Conservation (phyloP, 2,888 invertebrate genomes). For the Cryptus armator region DNA sequence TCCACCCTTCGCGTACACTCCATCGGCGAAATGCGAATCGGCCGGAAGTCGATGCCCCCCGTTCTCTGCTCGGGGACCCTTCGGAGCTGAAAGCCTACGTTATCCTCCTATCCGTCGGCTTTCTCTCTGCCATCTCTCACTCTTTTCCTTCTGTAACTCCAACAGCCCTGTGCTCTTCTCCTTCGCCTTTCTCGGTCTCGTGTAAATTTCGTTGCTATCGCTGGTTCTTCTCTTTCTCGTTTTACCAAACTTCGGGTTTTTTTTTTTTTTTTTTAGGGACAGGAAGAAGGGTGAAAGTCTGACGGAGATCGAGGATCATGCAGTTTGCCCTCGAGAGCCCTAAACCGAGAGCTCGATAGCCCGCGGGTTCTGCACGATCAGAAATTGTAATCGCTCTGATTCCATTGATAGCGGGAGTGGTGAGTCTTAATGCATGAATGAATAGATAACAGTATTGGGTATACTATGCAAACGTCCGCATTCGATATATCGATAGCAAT, state of each 20-base stretch:
- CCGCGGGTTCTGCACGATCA: conserved; percentile 46
- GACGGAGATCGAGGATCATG: conserved; percentile 28
- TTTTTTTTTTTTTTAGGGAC: conserved; percentile 13
- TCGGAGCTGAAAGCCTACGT: conserved; percentile 49
- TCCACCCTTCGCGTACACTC: conserved; percentile 61
- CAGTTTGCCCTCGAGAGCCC: conserved; percentile 28
- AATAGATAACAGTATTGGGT: conserved; percentile 4
- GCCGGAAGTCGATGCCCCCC: conserved; percentile 61
- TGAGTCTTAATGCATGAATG: conserved; percentile 33
- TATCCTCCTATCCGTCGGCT: conserved; percentile 38
- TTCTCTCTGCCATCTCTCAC: conserved; percentile 14
- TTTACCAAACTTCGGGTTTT: conserved; percentile 21
- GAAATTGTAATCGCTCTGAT: conserved; percentile 57
- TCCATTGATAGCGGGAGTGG: conserved; percentile 45
- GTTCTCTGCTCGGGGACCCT: conserved; percentile 34
- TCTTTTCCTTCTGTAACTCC: not conserved
- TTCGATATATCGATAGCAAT: not conserved
- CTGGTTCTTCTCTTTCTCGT: conserved; percentile 11
- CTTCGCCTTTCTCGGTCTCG: not conserved
- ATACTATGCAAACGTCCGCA: conserved; percentile 4
- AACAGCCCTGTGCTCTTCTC: conserved; percentile 4
- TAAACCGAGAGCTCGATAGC: not conserved
- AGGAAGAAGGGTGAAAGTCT: not conserved
- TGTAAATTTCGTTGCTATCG: conserved; percentile 27
- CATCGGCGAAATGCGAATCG: conserved; percentile 66